Percentiles rank a stretch among this genome's conserved stretches.
phyloP scores from a whole-genome alignment of 2,888 invertebrate genomes.

The Zootermopsis nevadensis region DNA sequence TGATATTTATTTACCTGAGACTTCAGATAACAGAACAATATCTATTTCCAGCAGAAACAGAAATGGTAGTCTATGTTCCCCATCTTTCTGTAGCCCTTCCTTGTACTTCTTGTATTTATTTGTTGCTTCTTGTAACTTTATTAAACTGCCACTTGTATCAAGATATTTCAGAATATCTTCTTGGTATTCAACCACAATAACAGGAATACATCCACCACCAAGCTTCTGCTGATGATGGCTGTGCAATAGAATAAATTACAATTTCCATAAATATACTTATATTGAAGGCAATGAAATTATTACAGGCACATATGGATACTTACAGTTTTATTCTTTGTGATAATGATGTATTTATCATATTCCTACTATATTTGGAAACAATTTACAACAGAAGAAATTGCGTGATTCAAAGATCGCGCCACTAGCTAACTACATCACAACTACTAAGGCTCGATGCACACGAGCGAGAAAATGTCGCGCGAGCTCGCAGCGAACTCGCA shows the following conservation, averaged over 20 bases:
- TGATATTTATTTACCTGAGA: constrained; percentile 17
- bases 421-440: too few relatives aligned
- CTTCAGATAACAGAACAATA: constrained; percentile 26
- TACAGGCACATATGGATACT: neutral
- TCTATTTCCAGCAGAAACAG: constrained; percentile 20
- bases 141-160: constrained; percentile 25
- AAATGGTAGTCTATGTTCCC: constrained; percentile 8
- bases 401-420: neutral
- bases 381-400: neutral
- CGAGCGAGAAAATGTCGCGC: too few relatives aligned
- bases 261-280: neutral
- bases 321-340: neutral
- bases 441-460: too few relatives aligned
- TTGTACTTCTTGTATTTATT: constrained; percentile 2
- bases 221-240: neutral
- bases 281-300: neutral
- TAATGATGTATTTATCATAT: neutral
- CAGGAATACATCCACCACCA: neutral
- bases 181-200: neutral
- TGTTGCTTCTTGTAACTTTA: neutral
- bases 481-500: too few relatives aligned
- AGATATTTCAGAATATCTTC: constrained; percentile 37
- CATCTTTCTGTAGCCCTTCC: neutral
- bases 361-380: neutral
- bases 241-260: neutral